Evolutionary conservation across 2,888 invertebrate species (phyloP).

Genomic region (Stramonita haemastoma): DNA sequence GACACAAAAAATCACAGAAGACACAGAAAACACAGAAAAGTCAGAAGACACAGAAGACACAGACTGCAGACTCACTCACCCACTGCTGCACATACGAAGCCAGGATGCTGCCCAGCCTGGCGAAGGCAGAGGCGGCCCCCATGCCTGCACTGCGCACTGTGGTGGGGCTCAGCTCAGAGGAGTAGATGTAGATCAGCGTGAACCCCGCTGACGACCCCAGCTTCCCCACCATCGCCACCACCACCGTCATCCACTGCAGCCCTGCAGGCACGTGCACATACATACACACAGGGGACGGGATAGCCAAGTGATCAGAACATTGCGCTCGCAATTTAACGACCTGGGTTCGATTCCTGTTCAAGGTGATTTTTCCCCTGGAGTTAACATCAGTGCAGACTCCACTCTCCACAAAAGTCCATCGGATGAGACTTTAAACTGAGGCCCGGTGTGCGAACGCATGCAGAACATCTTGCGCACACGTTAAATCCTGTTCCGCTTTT

Average conservation of each 20-base stretch:
- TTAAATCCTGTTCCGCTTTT: too few relatives aligned
- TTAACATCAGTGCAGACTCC: too few relatives aligned
- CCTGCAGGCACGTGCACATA: constrained; percentile 43
- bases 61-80: constrained; percentile 44
- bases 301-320: too few relatives aligned
- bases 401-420: too few relatives aligned
- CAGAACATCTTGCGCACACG: background rate
- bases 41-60: too few relatives aligned
- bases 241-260: constrained; percentile 53
- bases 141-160: constrained; percentile 57
- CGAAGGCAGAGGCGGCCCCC: constrained; percentile 57
- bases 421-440: too few relatives aligned
- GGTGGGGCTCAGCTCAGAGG: constrained; percentile 60
- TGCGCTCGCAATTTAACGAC: background rate
- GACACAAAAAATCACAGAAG: too few relatives aligned
- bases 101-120: constrained; percentile 58
- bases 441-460: background rate
- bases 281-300: too few relatives aligned
- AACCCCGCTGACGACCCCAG: constrained; percentile 59
- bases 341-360: too few relatives aligned
- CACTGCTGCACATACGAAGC: constrained; percentile 58
- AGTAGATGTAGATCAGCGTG: constrained; percentile 53
- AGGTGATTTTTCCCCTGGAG: too few relatives aligned
- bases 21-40: too few relatives aligned
- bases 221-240: constrained; percentile 59